Percentiles rank a stretch among this genome's conserved stretches.
Conservation (phyloP, 2,888 invertebrate species). For the Gastrophysa polygoni region DNA sequence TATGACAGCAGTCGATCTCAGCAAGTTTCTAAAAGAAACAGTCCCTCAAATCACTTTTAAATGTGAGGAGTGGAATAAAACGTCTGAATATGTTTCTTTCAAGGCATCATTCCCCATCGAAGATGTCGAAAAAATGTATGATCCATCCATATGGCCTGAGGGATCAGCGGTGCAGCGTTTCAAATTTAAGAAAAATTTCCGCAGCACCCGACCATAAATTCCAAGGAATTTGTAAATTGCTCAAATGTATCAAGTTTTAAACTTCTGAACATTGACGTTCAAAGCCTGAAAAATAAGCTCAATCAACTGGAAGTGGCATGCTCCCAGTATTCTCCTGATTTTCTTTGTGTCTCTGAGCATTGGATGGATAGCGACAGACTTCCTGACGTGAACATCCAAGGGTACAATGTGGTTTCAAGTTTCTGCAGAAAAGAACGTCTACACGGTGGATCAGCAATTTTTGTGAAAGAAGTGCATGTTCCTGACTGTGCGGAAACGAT, state of each 20-base stretch:
- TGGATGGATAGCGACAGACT: neutral
- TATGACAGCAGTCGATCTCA: neutral
- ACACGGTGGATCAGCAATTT: neutral
- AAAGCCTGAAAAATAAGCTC: neutral
- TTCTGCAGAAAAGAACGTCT: neutral
- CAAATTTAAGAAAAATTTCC: neutral
- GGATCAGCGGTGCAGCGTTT: neutral
- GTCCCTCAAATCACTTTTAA: neutral
- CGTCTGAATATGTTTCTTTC: neutral
- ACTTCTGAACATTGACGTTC: neutral
- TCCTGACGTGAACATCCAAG: neutral
- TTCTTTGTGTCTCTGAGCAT: neutral
- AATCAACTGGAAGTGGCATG: neutral
- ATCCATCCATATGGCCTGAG: neutral
- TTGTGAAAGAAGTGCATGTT: neutral
- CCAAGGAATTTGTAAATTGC: neutral
- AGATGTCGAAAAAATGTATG: neutral
- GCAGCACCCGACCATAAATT: neutral
- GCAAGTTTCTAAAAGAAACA: neutral
- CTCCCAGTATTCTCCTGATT: neutral
- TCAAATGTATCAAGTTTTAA: neutral
- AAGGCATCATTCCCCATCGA: no score
- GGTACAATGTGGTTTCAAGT: neutral
- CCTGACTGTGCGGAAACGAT: neutral
- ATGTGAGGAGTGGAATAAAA: constrained; percentile 1